A percentile compares a stretch with the other conserved stretches of the same genome.
Conservation (phyloP, 2,113 vertebrate genomes). For the Romanogobio albipinnatus region DNA sequence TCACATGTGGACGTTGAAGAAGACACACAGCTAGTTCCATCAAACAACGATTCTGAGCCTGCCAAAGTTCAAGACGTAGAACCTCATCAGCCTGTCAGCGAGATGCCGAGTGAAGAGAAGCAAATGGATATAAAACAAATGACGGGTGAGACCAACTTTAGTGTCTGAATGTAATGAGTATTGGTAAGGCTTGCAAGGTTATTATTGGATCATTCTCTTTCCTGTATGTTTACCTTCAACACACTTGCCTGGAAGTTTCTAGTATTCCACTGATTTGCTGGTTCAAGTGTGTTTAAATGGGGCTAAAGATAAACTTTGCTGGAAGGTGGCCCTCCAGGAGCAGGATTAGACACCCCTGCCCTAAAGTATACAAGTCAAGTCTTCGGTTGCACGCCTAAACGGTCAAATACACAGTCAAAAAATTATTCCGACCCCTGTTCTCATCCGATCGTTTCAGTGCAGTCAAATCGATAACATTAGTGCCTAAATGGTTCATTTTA, state of each 20-base stretch:
- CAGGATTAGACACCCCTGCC: no score
- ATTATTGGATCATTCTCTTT: neutral
- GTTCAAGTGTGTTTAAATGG: no score
- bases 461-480: neutral
- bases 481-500: neutral
- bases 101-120: slow-evolving; percentile 55
- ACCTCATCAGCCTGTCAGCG: slow-evolving; percentile 41
- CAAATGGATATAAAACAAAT: slow-evolving; percentile 58
- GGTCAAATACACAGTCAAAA: no score
- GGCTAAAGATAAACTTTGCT: no score
- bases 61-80: slow-evolving; percentile 30
- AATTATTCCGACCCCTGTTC: no score
- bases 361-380: no score
- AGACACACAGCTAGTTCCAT: slow-evolving; percentile 65
- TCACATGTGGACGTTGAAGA: slow-evolving; percentile 68
- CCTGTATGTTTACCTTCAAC: no score
- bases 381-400: no score
- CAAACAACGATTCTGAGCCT: slow-evolving; percentile 67
- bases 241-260: no score
- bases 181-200: neutral
- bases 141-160: slow-evolving; percentile 62
- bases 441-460: no score
- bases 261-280: no score
- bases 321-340: no score
- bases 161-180: neutral